These are phyloP conservation scores for Octodonta nipae DNA, from an alignment of 2,888 invertebrate species.

Conservation along the genomic window DNA sequence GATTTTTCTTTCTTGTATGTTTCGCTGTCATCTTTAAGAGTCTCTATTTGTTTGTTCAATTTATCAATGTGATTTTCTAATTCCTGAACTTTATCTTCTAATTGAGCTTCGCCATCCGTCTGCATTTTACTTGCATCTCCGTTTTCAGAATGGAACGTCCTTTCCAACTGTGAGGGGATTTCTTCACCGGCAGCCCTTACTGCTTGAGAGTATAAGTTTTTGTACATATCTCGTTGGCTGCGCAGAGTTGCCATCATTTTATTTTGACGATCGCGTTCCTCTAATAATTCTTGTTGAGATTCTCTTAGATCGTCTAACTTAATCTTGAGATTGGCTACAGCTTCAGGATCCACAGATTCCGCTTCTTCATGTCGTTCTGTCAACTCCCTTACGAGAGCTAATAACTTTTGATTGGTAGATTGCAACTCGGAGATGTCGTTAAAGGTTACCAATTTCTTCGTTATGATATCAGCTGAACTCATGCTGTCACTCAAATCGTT, in stretches of 20 bases:
- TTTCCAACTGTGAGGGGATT: conserved; percentile 24
- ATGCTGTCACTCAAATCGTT: conserved; percentile 43
- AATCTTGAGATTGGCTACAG: conserved; percentile 51
- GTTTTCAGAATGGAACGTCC: too few relatives aligned
- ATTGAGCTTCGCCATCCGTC: conserved; percentile 19
- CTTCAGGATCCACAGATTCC: conserved; percentile 50
- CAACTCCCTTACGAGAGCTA: conserved; percentile 71
- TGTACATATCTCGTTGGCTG: conserved; percentile 80
- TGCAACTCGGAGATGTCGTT: conserved; percentile 80
- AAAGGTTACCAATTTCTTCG: conserved; percentile 78
- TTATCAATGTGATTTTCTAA: conserved; percentile 43
- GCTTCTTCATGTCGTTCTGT: conserved; percentile 77
- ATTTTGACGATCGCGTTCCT: conserved; percentile 63
- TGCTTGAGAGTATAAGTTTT: conserved; percentile 59
- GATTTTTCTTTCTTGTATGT: conserved; percentile 73
- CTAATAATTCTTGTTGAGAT: conserved; percentile 61
- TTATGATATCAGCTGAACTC: conserved; percentile 54
- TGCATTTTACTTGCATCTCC: conserved; percentile 17
- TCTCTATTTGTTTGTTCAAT: conserved; percentile 52
- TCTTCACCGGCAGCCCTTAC: conserved; percentile 42
- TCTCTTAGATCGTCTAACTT: conserved; percentile 53
- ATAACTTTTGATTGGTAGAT: conserved; percentile 71
- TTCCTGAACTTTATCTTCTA: conserved; percentile 34
- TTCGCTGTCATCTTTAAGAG: conserved; percentile 68
- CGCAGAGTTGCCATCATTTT: conserved; percentile 71